Conservation (phyloP, 2,797 vertebrate species). For the Alauda arvensis region DNA sequence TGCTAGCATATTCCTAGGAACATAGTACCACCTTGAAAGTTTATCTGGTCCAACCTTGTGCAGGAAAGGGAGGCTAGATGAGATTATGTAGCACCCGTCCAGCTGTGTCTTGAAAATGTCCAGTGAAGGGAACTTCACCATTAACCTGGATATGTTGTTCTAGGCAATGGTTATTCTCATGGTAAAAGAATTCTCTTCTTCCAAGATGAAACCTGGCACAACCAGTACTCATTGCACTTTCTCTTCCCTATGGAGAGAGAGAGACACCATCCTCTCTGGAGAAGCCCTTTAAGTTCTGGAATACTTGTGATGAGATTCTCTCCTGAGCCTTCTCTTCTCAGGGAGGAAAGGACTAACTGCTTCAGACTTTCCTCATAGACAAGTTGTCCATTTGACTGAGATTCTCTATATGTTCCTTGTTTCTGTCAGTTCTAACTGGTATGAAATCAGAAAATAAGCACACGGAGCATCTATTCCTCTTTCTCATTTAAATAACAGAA, state of each 20-base stretch:
- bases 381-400: background rate
- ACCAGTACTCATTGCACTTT: background rate
- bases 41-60: background rate
- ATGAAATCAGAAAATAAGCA: background rate
- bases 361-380: background rate
- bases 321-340: background rate
- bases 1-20: background rate
- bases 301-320: background rate
- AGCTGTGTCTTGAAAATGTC: rapidly evolving
- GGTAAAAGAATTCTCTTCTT: background rate
- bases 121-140: background rate
- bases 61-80: background rate
- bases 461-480: background rate
- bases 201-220: background rate
- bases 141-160: background rate
- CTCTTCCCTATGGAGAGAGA: background rate
- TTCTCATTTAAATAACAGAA: background rate
- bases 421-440: background rate
- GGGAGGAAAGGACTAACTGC: background rate
- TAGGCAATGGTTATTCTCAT: background rate
- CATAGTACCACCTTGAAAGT: background rate
- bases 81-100: background rate
- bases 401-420: background rate
- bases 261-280: background rate
- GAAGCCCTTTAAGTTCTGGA: background rate